Evolutionary conservation across 2,113 vertebrate genomes (phyloP).

Genomic region (Asarcornis scutulata): DNA sequence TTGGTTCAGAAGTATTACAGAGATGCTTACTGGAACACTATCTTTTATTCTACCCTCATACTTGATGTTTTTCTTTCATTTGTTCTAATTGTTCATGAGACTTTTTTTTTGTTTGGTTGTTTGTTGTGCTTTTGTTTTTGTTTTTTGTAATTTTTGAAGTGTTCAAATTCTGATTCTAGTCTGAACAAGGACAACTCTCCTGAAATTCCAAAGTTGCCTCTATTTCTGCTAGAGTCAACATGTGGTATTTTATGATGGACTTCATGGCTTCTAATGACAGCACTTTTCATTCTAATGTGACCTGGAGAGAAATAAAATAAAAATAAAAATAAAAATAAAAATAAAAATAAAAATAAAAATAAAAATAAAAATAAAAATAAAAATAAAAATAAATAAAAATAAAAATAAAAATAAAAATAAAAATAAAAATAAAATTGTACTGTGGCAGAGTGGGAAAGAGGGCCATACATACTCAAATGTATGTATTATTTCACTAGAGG

Average conservation of each 20-base stretch:
- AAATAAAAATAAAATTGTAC: background rate
- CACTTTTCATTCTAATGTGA: slow-evolving; percentile 27
- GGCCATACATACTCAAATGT: background rate
- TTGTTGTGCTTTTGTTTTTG: too few species aligned
- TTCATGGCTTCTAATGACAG: background rate
- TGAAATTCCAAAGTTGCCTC: background rate
- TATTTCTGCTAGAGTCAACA: background rate
- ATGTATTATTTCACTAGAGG: background rate
- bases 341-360: too few species aligned
- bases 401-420: too few species aligned
- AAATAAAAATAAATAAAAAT: background rate
- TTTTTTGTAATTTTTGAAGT: background rate
- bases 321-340: too few species aligned
- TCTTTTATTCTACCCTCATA: background rate
- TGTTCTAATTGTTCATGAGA: background rate
- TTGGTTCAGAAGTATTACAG: background rate
- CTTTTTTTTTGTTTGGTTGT: background rate
- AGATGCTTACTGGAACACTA: background rate
- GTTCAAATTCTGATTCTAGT: background rate
- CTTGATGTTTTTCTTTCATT: background rate
- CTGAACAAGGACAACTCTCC: background rate
- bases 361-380: background rate
- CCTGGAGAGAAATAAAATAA: slow-evolving; percentile 17
- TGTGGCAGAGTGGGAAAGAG: background rate
- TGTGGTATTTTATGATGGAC: slow-evolving; percentile 40